Conservation (phyloP, 2,797 vertebrate genomes). For the Tadarida brasiliensis region DNA sequence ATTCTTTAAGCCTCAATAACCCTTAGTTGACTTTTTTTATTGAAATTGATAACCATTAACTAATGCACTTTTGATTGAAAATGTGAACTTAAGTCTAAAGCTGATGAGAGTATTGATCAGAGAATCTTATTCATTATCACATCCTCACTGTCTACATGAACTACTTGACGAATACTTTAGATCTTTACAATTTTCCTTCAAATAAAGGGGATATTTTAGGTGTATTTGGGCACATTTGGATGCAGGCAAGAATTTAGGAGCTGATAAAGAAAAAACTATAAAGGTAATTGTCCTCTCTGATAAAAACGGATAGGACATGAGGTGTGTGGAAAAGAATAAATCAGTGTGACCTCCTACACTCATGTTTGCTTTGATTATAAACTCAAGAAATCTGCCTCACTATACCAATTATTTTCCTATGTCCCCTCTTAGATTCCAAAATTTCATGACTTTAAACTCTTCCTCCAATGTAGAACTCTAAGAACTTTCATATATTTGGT, state of each 20-base stretch:
- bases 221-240: not conserved
- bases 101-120: not conserved
- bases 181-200: not conserved
- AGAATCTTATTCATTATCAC: not conserved
- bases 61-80: not conserved
- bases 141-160: not conserved
- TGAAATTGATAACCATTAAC: not conserved
- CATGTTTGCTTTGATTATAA: slow-evolving; percentile 4
- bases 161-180: not conserved
- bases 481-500: slow-evolving; percentile 34
- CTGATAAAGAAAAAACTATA: not conserved
- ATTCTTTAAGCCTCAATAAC: not conserved
- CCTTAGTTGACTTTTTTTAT: not conserved
- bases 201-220: not conserved
- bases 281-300: not conserved
- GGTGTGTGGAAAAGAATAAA: not conserved
- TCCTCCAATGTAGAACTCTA: not conserved
- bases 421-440: not conserved
- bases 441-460: slow-evolving; percentile 41
- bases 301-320: not conserved
- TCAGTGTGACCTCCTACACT: not conserved
- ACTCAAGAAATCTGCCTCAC: not conserved
- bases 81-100: not conserved
- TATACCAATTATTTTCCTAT: not conserved
- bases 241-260: not conserved